These are phyloP conservation scores for Pachycephus smyrnensis DNA, from an alignment of 2,888 invertebrate genomes.

Conservation along the genomic window DNA sequence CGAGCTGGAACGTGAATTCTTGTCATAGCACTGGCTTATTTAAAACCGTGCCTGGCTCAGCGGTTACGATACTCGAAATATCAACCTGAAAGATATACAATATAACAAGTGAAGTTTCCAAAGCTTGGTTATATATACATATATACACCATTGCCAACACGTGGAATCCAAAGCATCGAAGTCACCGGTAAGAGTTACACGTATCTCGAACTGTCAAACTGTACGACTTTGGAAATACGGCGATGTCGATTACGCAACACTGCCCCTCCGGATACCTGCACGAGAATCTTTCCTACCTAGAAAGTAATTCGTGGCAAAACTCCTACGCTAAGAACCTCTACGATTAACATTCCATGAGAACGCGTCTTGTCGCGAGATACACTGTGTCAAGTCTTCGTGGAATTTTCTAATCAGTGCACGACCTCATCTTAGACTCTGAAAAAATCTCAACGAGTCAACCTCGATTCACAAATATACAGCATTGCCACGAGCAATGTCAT, in stretches of 20 bases:
- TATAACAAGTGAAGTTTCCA: neutral
- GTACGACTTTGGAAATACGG: neutral
- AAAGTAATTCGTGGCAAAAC: neutral
- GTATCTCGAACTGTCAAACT: neutral
- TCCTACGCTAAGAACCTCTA: neutral
- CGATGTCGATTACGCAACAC: constrained; percentile 44
- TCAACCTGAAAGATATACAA: neutral
- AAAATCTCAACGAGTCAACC: neutral
- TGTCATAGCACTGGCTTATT: constrained; percentile 69
- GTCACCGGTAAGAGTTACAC: neutral
- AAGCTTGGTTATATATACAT: no score
- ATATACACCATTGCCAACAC: neutral
- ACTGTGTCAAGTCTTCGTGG: neutral
- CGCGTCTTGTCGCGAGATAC: neutral
- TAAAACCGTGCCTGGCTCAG: constrained; percentile 37
- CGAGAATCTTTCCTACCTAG: constrained; percentile 26
- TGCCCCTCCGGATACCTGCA: constrained; percentile 38
- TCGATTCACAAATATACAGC: neutral
- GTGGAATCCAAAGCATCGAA: neutral
- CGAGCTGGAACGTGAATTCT: constrained; percentile 71
- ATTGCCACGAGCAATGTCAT: neutral
- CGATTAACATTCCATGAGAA: neutral
- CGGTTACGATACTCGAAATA: neutral
- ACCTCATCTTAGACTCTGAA: neutral
- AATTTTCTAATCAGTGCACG: neutral